A percentile compares a stretch with the other conserved stretches of the same genome.
Evolutionary conservation across 1,140 invertebrate genomes (phyloP).

Genomic region (Lithobius niger): DNA sequence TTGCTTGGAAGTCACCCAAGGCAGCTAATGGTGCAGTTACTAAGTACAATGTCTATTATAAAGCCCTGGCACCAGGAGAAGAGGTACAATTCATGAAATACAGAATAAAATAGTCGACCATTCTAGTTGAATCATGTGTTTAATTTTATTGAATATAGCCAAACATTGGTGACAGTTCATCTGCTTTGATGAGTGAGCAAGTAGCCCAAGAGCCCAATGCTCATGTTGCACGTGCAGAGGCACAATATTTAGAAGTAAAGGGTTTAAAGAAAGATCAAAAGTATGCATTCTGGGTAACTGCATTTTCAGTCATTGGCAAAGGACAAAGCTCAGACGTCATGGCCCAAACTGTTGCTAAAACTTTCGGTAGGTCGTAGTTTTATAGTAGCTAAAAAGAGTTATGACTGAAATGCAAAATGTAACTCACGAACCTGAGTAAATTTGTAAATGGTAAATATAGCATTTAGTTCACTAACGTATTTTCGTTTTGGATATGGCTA

Average conservation of each 20-base stretch:
- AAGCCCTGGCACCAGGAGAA: not conserved
- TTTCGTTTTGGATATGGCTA: too few species aligned
- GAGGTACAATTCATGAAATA: not conserved
- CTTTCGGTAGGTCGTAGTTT: not conserved
- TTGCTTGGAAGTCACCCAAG: conserved; percentile 82
- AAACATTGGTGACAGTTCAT: conserved; percentile 22
- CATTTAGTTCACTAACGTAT: too few species aligned
- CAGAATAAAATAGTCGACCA: not conserved
- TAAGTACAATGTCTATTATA: conserved; percentile 81
- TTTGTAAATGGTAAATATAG: too few species aligned
- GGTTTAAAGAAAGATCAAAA: conserved; percentile 62
- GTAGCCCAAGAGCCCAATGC: not conserved
- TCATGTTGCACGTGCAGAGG: not conserved
- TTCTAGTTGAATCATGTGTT: not conserved
- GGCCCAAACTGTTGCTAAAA: not conserved
- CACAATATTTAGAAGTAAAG: conserved; percentile 46
- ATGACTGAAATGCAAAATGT: too few species aligned
- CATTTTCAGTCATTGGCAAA: conserved; percentile 82
- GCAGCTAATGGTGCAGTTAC: conserved; percentile 84
- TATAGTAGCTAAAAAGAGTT: too few species aligned
- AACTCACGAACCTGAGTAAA: too few species aligned
- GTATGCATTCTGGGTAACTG: conserved; percentile 90
- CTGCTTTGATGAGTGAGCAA: conserved; percentile 22
- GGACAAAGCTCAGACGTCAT: conserved; percentile 52
- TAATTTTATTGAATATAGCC: conserved; percentile 15